phyloP scores from a whole-genome alignment of 2,888 invertebrate genomes.

The Blastobasis adustella region DNA sequence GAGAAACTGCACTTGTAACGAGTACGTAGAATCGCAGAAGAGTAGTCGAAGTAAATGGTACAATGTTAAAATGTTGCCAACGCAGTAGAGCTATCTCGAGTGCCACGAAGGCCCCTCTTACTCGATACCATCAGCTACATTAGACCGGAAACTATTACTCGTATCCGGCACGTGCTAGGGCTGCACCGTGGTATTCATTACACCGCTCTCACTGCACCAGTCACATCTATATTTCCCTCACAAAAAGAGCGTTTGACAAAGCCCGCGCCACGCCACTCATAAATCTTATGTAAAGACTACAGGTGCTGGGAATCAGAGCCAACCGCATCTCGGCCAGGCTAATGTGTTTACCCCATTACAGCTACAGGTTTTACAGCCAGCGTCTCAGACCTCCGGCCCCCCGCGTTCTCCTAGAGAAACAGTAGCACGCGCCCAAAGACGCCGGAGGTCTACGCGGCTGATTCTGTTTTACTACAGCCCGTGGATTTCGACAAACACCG shows the following conservation, averaged over 20 bases:
- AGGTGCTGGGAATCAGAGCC: conserved; percentile 52
- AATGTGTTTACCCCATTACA: conserved; percentile 66
- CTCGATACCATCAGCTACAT: conserved; percentile 7
- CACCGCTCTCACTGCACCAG: no score
- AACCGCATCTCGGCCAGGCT: conserved; percentile 44
- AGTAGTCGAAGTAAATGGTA: no score
- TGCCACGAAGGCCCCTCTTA: conserved; percentile 2
- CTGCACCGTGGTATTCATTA: background rate
- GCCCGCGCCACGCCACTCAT: conserved; percentile 12
- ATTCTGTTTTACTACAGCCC: conserved; percentile 38
- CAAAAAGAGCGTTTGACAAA: conserved; percentile 7
- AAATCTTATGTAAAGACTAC: conserved; percentile 44
- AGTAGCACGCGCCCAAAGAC: conserved; percentile 17
- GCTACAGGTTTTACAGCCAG: conserved; percentile 41
- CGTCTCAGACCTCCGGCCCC: conserved; percentile 25
- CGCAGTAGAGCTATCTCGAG: background rate
- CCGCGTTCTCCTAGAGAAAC: conserved; percentile 20
- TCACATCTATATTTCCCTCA: no score
- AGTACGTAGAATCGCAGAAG: no score
- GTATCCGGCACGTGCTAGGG: conserved; percentile 28
- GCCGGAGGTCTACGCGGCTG: conserved; percentile 31
- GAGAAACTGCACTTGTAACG: no score
- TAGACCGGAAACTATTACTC: conserved; percentile 48
- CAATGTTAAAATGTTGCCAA: no score
- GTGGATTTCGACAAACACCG: conserved; percentile 61